phyloP scores from a whole-genome alignment of 1,140 invertebrate genomes.

The Sitobion miscanthi region DNA sequence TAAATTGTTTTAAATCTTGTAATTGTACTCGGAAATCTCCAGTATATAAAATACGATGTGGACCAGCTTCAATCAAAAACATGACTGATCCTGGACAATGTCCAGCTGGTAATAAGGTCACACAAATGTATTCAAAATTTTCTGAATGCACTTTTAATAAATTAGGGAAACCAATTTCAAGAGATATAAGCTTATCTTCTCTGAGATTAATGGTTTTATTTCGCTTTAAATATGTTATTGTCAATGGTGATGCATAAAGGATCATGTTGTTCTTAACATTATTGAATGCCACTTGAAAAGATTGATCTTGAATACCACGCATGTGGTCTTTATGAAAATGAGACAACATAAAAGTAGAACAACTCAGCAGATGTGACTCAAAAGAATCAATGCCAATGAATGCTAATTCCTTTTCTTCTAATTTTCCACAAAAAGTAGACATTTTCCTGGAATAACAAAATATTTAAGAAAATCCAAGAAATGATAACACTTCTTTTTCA shows the following conservation, averaged over 20 bases:
- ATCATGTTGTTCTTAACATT: neutral
- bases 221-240: conserved; percentile 40
- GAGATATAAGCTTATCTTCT: conserved; percentile 7
- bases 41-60: conserved; percentile 31
- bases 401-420: conserved; percentile 18
- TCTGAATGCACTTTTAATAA: neutral
- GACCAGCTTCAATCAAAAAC: conserved; percentile 2
- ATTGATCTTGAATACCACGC: neutral
- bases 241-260: neutral
- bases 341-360: conserved; percentile 1
- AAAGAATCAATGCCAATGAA: conserved; percentile 38
- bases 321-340: conserved; percentile 27
- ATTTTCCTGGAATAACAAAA: conserved; percentile 32
- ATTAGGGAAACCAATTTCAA: conserved; percentile 7
- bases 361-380: neutral
- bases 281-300: neutral
- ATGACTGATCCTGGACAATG: conserved; percentile 35
- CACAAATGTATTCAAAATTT: conserved; percentile 20
- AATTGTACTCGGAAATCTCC: conserved; percentile 12
- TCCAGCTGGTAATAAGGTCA: neutral
- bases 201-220: neutral
- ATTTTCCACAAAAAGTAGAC: conserved; percentile 18
- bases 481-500: neutral
- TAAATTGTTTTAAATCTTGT: neutral
- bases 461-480: neutral